These are phyloP conservation scores for Lytechinus variegatus DNA, from an alignment of 35 echinoderm and acorn worm species.

Conservation along the genomic window DNA sequence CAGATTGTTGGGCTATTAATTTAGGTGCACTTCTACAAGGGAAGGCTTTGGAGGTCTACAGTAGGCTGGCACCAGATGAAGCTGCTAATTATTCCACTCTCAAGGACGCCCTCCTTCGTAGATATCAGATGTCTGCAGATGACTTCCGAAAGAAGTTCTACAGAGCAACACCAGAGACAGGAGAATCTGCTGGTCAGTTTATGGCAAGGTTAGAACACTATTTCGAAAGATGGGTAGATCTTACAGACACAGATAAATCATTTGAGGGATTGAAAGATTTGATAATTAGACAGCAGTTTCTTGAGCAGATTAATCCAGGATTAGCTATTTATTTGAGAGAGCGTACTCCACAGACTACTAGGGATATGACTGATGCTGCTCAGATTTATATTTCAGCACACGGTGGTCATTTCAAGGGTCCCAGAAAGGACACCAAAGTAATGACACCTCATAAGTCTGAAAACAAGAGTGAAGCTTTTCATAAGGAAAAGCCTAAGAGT, in stretches of 20 bases:
- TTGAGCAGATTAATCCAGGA: constrained; percentile 38
- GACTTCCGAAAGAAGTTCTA: constrained; percentile 55
- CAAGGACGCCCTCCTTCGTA: constrained; percentile 63
- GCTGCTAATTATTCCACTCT: constrained; percentile 69
- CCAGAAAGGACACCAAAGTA: neutral
- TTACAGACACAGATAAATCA: constrained; percentile 14
- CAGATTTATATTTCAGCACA: constrained; percentile 63
- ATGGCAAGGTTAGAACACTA: constrained; percentile 22
- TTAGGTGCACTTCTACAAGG: constrained; percentile 66
- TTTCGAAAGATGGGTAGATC: constrained; percentile 55
- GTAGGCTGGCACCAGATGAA: constrained; percentile 45
- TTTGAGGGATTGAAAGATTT: constrained; percentile 62
- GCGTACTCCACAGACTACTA: constrained; percentile 28
- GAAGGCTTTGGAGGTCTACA: constrained; percentile 64
- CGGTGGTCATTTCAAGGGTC: neutral
- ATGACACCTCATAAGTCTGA: neutral
- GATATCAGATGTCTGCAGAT: constrained; percentile 60
- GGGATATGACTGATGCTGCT: constrained; percentile 47
- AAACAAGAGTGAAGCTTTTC: neutral
- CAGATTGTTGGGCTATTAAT: constrained; percentile 59
- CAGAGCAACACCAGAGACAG: constrained; percentile 30
- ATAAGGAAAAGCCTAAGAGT: neutral
- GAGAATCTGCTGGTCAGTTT: constrained; percentile 61
- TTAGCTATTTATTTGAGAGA: constrained; percentile 70
- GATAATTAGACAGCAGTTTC: constrained; percentile 62